Evolutionary conservation across 2,113 vertebrate genomes (phyloP), one percentile per base, ranked within the genome.

Genomic region (Seriola rivoliana): DNA sequence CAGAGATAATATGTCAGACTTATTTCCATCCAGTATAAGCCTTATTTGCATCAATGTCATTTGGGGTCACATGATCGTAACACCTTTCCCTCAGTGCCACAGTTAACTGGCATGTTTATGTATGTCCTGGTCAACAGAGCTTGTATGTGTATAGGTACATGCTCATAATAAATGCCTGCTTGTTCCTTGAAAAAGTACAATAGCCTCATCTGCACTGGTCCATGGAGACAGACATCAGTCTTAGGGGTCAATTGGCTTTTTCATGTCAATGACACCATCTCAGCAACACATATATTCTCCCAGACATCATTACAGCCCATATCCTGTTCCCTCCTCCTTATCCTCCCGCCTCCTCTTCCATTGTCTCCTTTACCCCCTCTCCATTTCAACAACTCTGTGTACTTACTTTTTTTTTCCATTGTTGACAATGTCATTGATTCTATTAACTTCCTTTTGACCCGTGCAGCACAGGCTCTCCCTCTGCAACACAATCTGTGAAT

Each of bases 401-500:
- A n/a, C 55, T 46, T 36, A 4, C 21, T 59, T n/a, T 55, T 65
- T 55, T 23, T 50, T 71, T 63, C 14, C 29, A 60, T 36, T 59
- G 72, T 67, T 79, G 66, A 83, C 63, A 78, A 73, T 73, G 72
- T 75, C 42, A 81, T 19, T 50, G 55, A 82, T 77, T 82, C 59
- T 71, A 81, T 87, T 78, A 78, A 71, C 73, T 64, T 90, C 73
- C 10, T 46, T 78, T 85, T 76, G 79, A 72, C 75, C 66, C 65
- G 25, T n/a, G 32, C 1, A 0, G 44, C 58, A n/a, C 25, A 78
- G 48, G 34, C 38, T 42, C 21, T 69, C n/a, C 32, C 78, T 40
- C 44, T 38, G 38, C 29, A 65, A 54, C 36, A 25, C 65, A 52
- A 19, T 74, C 23, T 83, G 54, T 40, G 23, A 71, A 54, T 65